phyloP scores from a whole-genome alignment of 2,888 invertebrate species.

The Syritta pipiens region DNA sequence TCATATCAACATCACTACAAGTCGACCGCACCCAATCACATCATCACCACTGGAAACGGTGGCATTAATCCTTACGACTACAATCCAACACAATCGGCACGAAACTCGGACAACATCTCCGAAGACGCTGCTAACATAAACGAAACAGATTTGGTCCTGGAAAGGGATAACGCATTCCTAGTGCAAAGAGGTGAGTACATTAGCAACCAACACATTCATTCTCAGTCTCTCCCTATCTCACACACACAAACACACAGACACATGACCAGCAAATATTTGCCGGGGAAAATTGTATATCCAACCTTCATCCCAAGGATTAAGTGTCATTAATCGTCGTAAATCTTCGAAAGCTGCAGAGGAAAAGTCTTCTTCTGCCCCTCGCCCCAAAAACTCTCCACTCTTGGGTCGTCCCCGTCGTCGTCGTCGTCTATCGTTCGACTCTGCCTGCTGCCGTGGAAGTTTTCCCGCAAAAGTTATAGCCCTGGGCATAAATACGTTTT shows the following conservation, averaged over 20 bases:
- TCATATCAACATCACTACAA: conserved; percentile 76
- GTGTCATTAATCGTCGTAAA: conserved; percentile 70
- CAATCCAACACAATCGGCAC: conserved; percentile 80
- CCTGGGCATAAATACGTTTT: conserved; percentile 69
- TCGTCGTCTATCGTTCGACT: conserved; percentile 1
- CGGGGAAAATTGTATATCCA: conserved; percentile 35
- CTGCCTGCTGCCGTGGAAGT: conserved; percentile 46
- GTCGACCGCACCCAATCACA: conserved; percentile 72
- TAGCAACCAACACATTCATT: conserved; percentile 6
- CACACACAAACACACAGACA: background rate
- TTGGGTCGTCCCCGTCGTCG: background rate
- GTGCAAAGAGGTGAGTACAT: conserved; percentile 88
- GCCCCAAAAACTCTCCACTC: too few species aligned
- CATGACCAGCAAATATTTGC: conserved; percentile 30
- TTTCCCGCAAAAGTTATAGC: conserved; percentile 70
- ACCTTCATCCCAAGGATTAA: conserved; percentile 66
- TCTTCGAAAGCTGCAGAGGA: conserved; percentile 60
- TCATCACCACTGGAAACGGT: conserved; percentile 69
- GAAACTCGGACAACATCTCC: conserved; percentile 86
- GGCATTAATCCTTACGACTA: conserved; percentile 75
- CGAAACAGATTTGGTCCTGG: conserved; percentile 90
- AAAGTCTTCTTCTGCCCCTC: conserved; percentile 14
- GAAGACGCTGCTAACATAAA: conserved; percentile 87
- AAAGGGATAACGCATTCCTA: conserved; percentile 89
- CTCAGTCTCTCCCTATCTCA: background rate